phyloP scores from a whole-genome alignment of 2,113 vertebrate species.

The Neoarius graeffei region DNA sequence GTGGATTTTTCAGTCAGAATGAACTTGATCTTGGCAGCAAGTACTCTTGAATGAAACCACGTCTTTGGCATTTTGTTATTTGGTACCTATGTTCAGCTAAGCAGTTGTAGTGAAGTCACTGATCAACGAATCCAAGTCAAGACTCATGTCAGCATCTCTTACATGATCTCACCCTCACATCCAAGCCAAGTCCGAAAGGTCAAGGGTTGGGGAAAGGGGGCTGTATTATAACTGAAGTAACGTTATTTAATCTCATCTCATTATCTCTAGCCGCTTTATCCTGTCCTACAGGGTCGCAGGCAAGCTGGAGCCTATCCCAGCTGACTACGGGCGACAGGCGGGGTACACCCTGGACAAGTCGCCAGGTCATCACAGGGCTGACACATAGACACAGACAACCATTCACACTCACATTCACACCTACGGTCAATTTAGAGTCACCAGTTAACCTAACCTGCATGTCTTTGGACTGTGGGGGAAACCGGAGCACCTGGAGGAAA shows the following conservation, averaged over 20 bases:
- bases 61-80: neutral
- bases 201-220: neutral
- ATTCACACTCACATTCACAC: too few relatives aligned
- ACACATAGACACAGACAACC: too few relatives aligned
- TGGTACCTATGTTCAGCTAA: neutral
- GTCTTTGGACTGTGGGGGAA: too few relatives aligned
- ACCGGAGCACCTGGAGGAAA: too few relatives aligned
- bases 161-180: neutral
- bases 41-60: neutral
- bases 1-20: neutral
- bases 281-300: too few relatives aligned
- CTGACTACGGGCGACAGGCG: too few relatives aligned
- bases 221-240: neutral
- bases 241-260: neutral
- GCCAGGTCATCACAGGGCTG: too few relatives aligned
- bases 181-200: neutral
- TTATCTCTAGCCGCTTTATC: too few relatives aligned
- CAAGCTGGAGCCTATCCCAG: too few relatives aligned
- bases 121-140: neutral
- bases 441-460: too few relatives aligned
- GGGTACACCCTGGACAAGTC: too few relatives aligned
- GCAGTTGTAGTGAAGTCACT: neutral
- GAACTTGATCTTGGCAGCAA: neutral
- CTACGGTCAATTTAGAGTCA: too few relatives aligned
- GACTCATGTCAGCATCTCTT: neutral